Conservation (phyloP, 2,113 vertebrate genomes). For the Salvator merianae region DNA sequence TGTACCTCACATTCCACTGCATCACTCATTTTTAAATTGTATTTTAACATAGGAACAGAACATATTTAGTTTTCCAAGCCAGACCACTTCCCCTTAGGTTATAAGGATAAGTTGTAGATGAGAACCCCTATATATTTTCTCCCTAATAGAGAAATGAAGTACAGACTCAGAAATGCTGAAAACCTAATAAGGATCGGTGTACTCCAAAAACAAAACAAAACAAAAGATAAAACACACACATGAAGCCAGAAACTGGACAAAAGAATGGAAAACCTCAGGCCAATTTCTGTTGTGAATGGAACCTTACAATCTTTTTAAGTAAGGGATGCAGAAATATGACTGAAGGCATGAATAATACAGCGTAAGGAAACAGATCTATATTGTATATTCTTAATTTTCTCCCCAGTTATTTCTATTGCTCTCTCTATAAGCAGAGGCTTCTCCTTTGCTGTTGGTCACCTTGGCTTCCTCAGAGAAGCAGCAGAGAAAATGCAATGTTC, state of each 20-base stretch:
- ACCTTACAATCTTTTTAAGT: neutral
- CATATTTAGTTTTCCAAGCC: slow-evolving; percentile 6
- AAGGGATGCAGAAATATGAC: neutral
- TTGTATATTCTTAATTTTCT: neutral
- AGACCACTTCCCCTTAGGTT: neutral
- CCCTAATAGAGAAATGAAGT: neutral
- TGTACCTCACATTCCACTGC: slow-evolving; percentile 4
- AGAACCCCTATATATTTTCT: neutral
- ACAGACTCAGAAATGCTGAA: neutral
- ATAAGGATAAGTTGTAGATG: neutral
- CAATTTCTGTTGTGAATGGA: neutral
- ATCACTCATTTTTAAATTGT: slow-evolving; percentile 18
- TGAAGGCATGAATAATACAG: neutral
- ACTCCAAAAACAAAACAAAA: neutral
- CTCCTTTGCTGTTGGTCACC: neutral
- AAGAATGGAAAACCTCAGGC: neutral
- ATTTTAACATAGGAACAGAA: neutral
- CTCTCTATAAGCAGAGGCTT: neutral
- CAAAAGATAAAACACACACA: neutral
- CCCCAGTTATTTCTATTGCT: neutral
- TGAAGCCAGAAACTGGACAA: neutral
- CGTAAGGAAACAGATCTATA: neutral
- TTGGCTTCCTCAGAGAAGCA: neutral
- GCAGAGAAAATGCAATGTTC: neutral
- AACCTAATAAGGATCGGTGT: neutral